Percentiles rank a stretch among this genome's conserved stretches.
phyloP scores from a whole-genome alignment of 1,140 invertebrate genomes.

The Polypedilum pembai region DNA sequence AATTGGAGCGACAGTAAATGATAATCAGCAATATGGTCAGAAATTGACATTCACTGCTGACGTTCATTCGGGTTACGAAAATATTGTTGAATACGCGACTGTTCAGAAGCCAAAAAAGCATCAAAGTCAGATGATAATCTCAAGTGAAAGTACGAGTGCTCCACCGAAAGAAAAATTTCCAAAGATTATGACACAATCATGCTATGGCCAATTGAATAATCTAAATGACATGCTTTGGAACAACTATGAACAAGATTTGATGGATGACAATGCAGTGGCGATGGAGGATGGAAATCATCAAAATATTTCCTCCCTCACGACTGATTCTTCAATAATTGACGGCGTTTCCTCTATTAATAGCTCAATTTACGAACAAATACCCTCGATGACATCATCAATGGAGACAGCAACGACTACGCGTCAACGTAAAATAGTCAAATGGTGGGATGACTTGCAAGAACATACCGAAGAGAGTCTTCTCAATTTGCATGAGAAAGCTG shows the following conservation, averaged over 20 bases:
- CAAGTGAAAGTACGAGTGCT: not conserved
- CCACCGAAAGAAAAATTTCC: slow-evolving; percentile 25
- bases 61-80: not conserved
- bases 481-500: not conserved
- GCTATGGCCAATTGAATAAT: slow-evolving; percentile 26
- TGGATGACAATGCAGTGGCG: not conserved
- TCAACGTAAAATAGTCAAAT: slow-evolving; percentile 24
- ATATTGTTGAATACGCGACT: not conserved
- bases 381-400: slow-evolving; percentile 29
- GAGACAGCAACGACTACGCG: not conserved
- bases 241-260: not conserved
- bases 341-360: slow-evolving; percentile 24
- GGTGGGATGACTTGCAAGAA: not conserved
- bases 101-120: slow-evolving; percentile 21
- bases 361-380: slow-evolving; percentile 24
- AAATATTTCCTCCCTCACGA: not conserved
- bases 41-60: slow-evolving; percentile 15
- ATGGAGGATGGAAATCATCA: not conserved
- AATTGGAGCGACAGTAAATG: too few species aligned
- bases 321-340: slow-evolving; percentile 24
- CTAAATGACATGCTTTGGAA: not conserved
- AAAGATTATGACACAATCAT: slow-evolving; percentile 29
- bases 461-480: not conserved
- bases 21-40: not conserved
- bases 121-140: not conserved